Conservation (phyloP, 1,140 invertebrate genomes). For the Aphelinus atriplicis region DNA sequence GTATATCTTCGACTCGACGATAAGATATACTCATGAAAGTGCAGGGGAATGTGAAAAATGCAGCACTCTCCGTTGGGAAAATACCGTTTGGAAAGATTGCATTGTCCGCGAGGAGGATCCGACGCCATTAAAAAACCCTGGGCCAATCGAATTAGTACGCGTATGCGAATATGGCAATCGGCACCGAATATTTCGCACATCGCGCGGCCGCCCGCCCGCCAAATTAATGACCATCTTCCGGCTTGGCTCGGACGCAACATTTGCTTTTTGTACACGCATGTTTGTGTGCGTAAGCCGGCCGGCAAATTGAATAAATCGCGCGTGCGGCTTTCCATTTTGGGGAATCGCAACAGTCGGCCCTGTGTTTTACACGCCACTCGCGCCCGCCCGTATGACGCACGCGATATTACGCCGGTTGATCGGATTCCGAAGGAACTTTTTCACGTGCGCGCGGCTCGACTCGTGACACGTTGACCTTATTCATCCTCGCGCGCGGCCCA, state of each 20-base stretch:
- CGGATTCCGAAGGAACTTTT: neutral
- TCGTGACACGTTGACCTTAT: neutral
- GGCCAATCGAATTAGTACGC: too few species aligned
- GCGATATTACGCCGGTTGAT: neutral
- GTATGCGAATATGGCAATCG: too few species aligned
- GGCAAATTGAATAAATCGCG: conserved; percentile 13
- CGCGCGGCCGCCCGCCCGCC: neutral
- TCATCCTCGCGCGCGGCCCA: neutral
- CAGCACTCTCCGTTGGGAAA: too few species aligned
- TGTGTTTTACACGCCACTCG: neutral
- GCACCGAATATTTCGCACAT: conserved; percentile 9
- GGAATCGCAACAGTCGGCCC: neutral
- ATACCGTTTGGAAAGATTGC: too few species aligned
- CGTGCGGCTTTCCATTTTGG: conserved; percentile 12
- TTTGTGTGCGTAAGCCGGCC: neutral
- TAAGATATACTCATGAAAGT: too few species aligned
- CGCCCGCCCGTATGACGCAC: too few species aligned
- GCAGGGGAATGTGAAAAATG: too few species aligned
- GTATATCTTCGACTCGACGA: too few species aligned
- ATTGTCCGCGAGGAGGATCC: too few species aligned
- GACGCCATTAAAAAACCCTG: too few species aligned
- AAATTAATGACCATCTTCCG: conserved; percentile 21
- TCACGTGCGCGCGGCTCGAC: neutral
- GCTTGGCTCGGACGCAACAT: neutral
- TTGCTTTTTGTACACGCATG: neutral